These are phyloP conservation scores for Xanthia icteritia DNA, from an alignment of 2,888 invertebrate genomes.

Conservation along the genomic window DNA sequence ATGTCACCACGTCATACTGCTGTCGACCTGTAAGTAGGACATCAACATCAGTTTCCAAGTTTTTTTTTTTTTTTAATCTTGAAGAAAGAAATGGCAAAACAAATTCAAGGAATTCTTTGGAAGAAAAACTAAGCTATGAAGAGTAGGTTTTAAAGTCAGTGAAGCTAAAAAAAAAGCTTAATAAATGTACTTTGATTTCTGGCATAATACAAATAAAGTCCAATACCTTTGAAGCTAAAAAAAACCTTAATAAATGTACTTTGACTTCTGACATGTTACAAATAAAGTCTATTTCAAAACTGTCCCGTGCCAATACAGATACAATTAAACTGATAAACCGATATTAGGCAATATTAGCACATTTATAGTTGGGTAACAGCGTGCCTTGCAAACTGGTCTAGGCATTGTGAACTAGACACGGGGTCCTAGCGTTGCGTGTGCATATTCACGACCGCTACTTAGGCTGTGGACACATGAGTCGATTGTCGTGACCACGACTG, in stretches of 20 bases:
- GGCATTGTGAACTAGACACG: constrained; percentile 70
- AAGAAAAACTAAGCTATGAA: not conserved
- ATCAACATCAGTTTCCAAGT: too few relatives aligned
- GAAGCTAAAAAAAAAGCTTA: not conserved
- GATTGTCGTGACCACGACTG: constrained; percentile 37
- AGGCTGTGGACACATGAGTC: constrained; percentile 30
- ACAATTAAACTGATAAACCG: constrained; percentile 49
- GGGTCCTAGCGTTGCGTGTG: constrained; percentile 73
- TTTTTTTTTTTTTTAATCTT: not conserved
- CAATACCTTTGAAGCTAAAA: too few relatives aligned
- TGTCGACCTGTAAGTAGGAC: not conserved
- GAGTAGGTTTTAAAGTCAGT: not conserved
- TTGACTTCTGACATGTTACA: constrained; percentile 4
- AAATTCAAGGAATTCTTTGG: too few relatives aligned
- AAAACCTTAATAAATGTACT: not conserved
- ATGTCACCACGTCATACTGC: too few relatives aligned
- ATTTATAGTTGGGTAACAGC: constrained; percentile 63
- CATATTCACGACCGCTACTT: constrained; percentile 64
- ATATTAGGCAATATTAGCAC: constrained; percentile 62
- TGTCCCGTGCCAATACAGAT: constrained; percentile 27
- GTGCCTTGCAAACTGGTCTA: constrained; percentile 67
- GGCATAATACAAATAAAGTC: too few relatives aligned
- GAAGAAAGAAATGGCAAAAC: not conserved
- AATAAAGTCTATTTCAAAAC: constrained; percentile 26
- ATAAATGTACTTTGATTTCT: too few relatives aligned